phyloP scores from a whole-genome alignment of 1,140 invertebrate species.

The Pristionchus pacificus region DNA sequence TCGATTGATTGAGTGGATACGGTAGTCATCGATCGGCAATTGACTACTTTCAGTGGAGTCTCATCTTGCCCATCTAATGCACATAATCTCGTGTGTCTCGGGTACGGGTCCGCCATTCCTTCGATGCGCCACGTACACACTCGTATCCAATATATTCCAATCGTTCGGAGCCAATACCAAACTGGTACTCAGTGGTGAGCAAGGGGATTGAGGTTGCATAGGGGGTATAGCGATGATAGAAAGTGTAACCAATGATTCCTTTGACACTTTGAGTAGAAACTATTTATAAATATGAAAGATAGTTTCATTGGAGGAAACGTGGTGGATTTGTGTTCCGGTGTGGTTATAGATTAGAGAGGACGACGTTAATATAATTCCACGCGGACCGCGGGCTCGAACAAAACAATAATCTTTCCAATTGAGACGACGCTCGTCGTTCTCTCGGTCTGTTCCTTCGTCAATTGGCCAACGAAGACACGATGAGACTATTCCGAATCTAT shows the following conservation, averaged over 20 bases:
- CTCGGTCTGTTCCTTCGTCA: conserved; percentile 30
- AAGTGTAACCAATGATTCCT: too few species aligned
- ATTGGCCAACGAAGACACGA: conserved; percentile 24
- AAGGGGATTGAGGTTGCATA: too few species aligned
- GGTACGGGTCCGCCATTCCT: conserved; percentile 23
- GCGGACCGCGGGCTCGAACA: too few species aligned
- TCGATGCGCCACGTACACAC: conserved; percentile 13
- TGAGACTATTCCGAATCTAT: conserved; percentile 23
- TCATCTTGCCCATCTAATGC: conserved; percentile 30
- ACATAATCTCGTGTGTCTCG: conserved; percentile 27
- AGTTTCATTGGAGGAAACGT: too few species aligned
- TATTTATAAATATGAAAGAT: too few species aligned
- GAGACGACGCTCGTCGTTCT: conserved; percentile 23
- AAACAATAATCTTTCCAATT: too few species aligned
- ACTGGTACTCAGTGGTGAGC: conserved; percentile 15
- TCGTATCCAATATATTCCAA: conserved; percentile 32
- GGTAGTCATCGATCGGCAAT: neutral
- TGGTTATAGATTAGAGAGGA: too few species aligned
- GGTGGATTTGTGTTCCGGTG: too few species aligned
- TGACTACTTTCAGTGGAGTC: conserved; percentile 14
- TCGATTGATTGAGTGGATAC: too few species aligned
- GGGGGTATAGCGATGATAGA: too few species aligned
- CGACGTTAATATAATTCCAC: too few species aligned
- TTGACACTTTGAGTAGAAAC: too few species aligned
- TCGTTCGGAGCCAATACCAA: conserved; percentile 23